A percentile compares a stretch with the other conserved stretches of the same genome.
Conservation (phyloP, 2,888 invertebrate genomes). For the Oxystoma pomonae region DNA sequence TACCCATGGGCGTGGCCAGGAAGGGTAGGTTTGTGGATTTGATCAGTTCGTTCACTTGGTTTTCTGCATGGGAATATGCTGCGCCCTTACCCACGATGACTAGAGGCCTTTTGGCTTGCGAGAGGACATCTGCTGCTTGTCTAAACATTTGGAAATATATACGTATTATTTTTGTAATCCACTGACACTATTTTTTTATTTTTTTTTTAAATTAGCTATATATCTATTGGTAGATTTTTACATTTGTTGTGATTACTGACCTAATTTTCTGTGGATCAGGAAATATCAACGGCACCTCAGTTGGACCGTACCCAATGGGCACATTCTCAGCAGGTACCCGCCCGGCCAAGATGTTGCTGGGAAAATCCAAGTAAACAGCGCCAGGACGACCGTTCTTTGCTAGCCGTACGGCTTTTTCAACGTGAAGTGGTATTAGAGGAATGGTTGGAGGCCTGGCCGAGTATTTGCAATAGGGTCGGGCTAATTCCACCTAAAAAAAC, state of each 20-base stretch:
- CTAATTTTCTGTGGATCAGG: conserved; percentile 59
- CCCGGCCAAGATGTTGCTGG: conserved; percentile 70
- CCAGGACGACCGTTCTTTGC: conserved; percentile 87
- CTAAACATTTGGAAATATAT: no score
- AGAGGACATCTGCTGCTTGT: conserved; percentile 63
- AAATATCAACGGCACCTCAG: conserved; percentile 62
- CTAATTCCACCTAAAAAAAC: conserved; percentile 63
- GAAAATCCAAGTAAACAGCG: conserved; percentile 85
- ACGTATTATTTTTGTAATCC: no score
- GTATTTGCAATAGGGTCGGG: conserved; percentile 89
- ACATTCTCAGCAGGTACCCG: conserved; percentile 32
- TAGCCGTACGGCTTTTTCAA: conserved; percentile 86
- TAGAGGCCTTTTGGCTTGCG: conserved; percentile 74
- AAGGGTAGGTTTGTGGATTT: conserved; percentile 75
- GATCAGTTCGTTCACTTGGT: conserved; percentile 65
- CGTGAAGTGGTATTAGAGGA: conserved; percentile 79
- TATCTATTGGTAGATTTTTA: no score
- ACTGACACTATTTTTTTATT: no score
- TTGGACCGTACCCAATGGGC: conserved; percentile 50
- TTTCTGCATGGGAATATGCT: conserved; percentile 71
- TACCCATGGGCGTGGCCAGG: conserved; percentile 93
- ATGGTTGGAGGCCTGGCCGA: conserved; percentile 81
- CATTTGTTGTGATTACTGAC: no score
- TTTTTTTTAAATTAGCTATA: no score
- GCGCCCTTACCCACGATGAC: conserved; percentile 79